A percentile compares a stretch with the other conserved stretches of the same genome.
Conservation (phyloP, 2,797 vertebrate genomes). For the Leucoraja ocellata region DNA sequence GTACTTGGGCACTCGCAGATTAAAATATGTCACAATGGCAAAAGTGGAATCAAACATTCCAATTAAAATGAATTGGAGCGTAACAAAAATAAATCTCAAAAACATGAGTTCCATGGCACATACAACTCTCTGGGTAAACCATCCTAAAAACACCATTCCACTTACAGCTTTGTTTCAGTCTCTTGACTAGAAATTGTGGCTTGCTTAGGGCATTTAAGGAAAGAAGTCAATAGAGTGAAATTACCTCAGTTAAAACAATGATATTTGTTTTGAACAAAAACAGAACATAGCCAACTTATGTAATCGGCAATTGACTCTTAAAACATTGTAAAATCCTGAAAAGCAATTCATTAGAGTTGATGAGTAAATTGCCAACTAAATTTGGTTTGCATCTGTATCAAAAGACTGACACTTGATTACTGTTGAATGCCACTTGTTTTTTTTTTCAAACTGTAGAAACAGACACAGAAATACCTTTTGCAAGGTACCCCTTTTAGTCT, state of each 20-base stretch:
- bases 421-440: neutral
- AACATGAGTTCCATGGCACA: neutral
- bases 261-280: neutral
- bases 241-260: neutral
- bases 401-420: constrained; percentile 28
- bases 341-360: constrained; percentile 25
- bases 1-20: neutral
- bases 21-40: constrained; percentile 14
- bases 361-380: neutral
- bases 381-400: constrained; percentile 11
- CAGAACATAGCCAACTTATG: neutral
- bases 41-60: constrained; percentile 13
- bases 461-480: constrained; percentile 70
- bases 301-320: constrained; percentile 3
- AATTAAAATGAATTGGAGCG: neutral
- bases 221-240: neutral
- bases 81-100: neutral
- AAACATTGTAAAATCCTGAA: neutral
- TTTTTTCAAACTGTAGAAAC: constrained; percentile 43
- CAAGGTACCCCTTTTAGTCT: constrained; percentile 79
- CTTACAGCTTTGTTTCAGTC: neutral
- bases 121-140: neutral
- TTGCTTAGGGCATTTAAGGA: neutral
- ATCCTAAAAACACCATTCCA: neutral
- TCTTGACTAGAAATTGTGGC: neutral